Percentiles rank a stretch among this genome's conserved stretches.
phyloP scores from a whole-genome alignment of 2,797 vertebrate genomes.

The Urophycis tenuis region DNA sequence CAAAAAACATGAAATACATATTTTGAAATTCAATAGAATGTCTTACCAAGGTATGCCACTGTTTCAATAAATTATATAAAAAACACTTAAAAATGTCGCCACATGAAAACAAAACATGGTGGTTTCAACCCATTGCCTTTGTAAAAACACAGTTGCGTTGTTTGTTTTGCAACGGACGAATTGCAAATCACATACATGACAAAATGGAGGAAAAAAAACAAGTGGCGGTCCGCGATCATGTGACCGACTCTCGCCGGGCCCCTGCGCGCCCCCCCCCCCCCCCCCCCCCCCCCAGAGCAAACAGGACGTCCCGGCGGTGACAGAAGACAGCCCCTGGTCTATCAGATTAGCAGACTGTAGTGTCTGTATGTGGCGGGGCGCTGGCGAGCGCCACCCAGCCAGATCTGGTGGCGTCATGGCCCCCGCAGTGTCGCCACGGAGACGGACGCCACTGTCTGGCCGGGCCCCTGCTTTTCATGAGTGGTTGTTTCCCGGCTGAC shows the following conservation, averaged over 20 bases:
- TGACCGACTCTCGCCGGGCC: constrained; percentile 17
- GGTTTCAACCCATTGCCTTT: not conserved
- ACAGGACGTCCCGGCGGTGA: constrained; percentile 45
- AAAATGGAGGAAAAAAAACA: not conserved
- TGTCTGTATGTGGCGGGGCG: not conserved
- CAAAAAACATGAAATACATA: not conserved
- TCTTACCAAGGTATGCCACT: not conserved
- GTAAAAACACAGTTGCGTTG: too few species aligned
- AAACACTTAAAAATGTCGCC: not conserved
- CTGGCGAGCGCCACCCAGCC: not conserved
- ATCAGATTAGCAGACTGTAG: not conserved
- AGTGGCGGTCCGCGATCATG: not conserved
- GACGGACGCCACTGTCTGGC: constrained; percentile 2
- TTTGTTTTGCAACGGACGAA: not conserved
- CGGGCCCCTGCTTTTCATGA: constrained; percentile 36
- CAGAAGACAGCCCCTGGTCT: constrained; percentile 38
- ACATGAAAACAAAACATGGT: not conserved
- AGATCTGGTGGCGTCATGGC: not conserved
- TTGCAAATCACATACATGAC: not conserved
- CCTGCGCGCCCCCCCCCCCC: too few species aligned
- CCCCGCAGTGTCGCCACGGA: not conserved
- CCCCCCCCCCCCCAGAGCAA: constrained; percentile 37
- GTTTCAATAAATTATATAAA: not conserved
- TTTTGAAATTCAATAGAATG: not conserved
- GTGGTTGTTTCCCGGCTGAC: constrained; percentile 71